These are phyloP conservation scores for Nerophis lumbriciformis DNA, from an alignment of 2,113 vertebrate genomes.

Conservation along the genomic window DNA sequence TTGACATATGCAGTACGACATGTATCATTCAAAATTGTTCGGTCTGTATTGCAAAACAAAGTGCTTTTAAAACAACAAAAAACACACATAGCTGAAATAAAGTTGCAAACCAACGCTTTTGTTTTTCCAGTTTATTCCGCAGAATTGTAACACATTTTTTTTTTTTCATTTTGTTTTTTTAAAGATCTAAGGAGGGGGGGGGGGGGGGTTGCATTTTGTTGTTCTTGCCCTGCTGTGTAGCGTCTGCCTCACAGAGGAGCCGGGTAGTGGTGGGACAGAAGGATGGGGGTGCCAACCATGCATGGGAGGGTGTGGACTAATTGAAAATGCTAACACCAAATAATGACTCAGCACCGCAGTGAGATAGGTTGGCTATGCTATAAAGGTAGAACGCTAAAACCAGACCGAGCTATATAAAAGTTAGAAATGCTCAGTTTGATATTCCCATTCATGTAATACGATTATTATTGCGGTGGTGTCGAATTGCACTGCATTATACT, in stretches of 20 bases:
- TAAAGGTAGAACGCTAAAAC: slow-evolving; percentile 8
- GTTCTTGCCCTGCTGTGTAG: slow-evolving; percentile 61
- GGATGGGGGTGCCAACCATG: slow-evolving; percentile 1
- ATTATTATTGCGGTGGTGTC: no score
- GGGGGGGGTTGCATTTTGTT: slow-evolving; percentile 55
- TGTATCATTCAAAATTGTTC: slow-evolving; percentile 62
- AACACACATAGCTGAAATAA: slow-evolving; percentile 70
- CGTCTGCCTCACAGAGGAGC: slow-evolving; percentile 53
- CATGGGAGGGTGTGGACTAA: slow-evolving; percentile 46
- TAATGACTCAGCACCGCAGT: slow-evolving; percentile 57
- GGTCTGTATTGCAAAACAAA: slow-evolving; percentile 69
- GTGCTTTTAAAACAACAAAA: slow-evolving; percentile 73
- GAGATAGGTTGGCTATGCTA: slow-evolving; percentile 55
- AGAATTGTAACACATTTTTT: slow-evolving; percentile 8
- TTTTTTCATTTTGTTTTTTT: slow-evolving; percentile 30
- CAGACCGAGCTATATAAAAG: not conserved
- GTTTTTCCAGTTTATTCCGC: slow-evolving; percentile 12
- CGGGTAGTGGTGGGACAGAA: slow-evolving; percentile 28
- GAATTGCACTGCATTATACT: no score
- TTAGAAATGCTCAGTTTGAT: no score
- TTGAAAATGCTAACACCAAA: slow-evolving; percentile 61
- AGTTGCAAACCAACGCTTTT: slow-evolving; percentile 44
- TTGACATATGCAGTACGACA: slow-evolving; percentile 67
- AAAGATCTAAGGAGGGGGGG: not conserved
- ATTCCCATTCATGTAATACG: no score